Percentiles rank a stretch among this genome's conserved stretches.
Conservation (phyloP, 2,113 vertebrate genomes). For the Oryzias javanicus region DNA sequence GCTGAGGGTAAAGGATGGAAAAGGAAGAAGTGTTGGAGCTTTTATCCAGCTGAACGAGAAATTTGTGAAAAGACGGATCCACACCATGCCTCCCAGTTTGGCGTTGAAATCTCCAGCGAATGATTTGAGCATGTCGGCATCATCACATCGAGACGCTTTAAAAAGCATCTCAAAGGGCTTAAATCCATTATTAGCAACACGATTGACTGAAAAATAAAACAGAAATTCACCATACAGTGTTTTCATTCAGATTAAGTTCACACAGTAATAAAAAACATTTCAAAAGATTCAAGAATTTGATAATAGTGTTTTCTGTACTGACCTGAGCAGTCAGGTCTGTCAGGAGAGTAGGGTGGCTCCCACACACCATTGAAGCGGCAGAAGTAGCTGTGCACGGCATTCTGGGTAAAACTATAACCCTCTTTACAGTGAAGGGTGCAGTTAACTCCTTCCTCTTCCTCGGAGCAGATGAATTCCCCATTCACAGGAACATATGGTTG, state of each 20-base stretch:
- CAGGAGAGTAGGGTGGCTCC: conserved; percentile 83
- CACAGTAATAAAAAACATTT: not conserved
- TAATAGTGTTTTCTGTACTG: conserved; percentile 47
- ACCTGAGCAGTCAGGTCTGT: conserved; percentile 93
- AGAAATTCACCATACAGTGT: not conserved
- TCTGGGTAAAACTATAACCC: conserved; percentile 90
- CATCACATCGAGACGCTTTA: conserved; percentile 92
- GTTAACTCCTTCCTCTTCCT: conserved; percentile 83
- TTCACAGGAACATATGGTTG: conserved; percentile 87
- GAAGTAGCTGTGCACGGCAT: conserved; percentile 85
- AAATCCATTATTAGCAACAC: conserved; percentile 92
- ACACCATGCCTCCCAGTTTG: conserved; percentile 88
- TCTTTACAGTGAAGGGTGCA: conserved; percentile 87
- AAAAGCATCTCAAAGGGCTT: conserved; percentile 97
- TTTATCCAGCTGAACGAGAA: not conserved
- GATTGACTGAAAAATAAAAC: conserved; percentile 42
- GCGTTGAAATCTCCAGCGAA: conserved; percentile 89
- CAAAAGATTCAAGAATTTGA: too few species aligned
- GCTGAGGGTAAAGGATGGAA: conserved; percentile 69
- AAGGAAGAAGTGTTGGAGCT: not conserved
- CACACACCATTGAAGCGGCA: conserved; percentile 89
- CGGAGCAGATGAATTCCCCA: conserved; percentile 85
- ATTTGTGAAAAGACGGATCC: conserved; percentile 14
- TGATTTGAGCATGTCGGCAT: conserved; percentile 83
- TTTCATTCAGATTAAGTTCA: not conserved